Percentiles rank a stretch among this genome's conserved stretches.
Evolutionary conservation across 2,888 invertebrate species (phyloP).

Genomic region (Cataglyphis livida): DNA sequence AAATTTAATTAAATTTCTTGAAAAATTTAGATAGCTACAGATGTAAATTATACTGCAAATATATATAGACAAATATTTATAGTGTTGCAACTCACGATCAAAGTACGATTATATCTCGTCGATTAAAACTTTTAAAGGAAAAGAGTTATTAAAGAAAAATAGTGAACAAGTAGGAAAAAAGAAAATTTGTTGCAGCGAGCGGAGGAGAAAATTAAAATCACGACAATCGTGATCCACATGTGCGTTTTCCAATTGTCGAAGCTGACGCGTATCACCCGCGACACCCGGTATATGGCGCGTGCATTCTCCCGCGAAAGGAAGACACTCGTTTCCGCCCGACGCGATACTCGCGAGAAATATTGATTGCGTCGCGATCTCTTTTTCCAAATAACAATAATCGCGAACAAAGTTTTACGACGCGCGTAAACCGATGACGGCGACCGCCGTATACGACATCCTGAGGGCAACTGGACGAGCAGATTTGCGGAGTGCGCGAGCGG

Average conservation of each 20-base stretch:
- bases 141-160: neutral
- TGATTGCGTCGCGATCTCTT: neutral
- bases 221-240: neutral
- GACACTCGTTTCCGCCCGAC: slow-evolving; percentile 68
- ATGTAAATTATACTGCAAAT: neutral
- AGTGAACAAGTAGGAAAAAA: neutral
- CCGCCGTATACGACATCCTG: slow-evolving; percentile 49
- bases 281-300: slow-evolving; percentile 60
- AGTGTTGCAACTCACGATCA: neutral
- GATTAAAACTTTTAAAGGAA: neutral
- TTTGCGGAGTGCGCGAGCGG: slow-evolving; percentile 58
- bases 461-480: slow-evolving; percentile 68
- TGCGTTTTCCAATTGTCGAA: neutral
- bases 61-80: no score
- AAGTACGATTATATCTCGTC: neutral
- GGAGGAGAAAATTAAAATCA: neutral
- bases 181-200: neutral
- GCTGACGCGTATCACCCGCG: neutral
- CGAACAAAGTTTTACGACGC: neutral
- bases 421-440: neutral
- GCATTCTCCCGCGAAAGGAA: slow-evolving; percentile 51
- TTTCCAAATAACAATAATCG: neutral
- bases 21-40: neutral
- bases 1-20: neutral
- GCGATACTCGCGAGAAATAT: slow-evolving; percentile 61